Percentiles rank a stretch among this genome's conserved stretches.
phyloP scores from a whole-genome alignment of 2,888 invertebrate species.

The Drosophila pullipes region DNA sequence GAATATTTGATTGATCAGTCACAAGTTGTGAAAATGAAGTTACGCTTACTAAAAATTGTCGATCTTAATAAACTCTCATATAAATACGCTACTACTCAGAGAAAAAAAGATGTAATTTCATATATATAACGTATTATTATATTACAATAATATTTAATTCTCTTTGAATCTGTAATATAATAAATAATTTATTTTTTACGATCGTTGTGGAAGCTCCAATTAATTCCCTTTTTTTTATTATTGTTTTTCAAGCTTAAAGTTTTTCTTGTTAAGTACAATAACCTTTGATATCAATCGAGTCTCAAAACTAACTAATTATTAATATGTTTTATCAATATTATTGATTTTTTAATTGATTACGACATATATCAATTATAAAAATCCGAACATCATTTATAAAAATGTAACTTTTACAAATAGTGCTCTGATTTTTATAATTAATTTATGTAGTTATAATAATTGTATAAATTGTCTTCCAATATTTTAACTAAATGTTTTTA shows the following conservation, averaged over 20 bases:
- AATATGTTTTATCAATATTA: background rate
- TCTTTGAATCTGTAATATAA: background rate
- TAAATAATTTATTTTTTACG: background rate
- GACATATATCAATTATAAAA: background rate
- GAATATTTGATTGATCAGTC: conserved; percentile 3
- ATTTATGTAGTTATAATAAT: too few species aligned
- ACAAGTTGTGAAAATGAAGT: background rate
- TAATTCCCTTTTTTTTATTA: background rate
- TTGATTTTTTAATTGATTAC: background rate
- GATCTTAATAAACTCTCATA: background rate
- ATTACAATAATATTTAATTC: background rate
- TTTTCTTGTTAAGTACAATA: background rate
- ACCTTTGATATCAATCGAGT: background rate
- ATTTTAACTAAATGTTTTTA: rapidly evolving
- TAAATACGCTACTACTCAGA: background rate
- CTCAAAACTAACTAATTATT: background rate
- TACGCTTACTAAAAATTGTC: background rate
- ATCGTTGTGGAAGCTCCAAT: background rate
- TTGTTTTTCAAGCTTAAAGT: background rate
- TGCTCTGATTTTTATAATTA: too few species aligned
- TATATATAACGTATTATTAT: too few species aligned
- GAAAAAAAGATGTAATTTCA: background rate
- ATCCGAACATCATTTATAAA: background rate
- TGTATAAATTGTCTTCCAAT: background rate
- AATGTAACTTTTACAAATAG: background rate